Base-by-base conservation (phyloP, 2,113 vertebrate species). In the Elaphurus davidianus region DNA sequence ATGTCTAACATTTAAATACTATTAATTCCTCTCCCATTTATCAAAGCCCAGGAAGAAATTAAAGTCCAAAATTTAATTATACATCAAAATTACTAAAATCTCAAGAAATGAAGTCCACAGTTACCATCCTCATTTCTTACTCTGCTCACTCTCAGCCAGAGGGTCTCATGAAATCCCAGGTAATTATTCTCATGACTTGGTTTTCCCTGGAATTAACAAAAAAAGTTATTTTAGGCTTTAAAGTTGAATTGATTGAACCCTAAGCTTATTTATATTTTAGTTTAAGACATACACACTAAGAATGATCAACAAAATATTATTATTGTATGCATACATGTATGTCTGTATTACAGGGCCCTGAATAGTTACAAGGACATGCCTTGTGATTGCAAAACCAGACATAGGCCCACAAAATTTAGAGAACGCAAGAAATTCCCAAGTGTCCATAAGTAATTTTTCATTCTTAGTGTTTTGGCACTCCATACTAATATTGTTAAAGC, bases 41-140 rank as follows among this genome's bases (percentile, higher is more conserved):
- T 52, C 33, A 79, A 94, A 54, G 0, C 15, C 9, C 12, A 71
- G 40, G 5, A 88, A 90, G 47, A 94, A 85, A 45, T 16, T 87
- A n/a, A 97, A 89, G 9, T 71, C n/a, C 0, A 36, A 71, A 94
- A 47, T 87, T 87, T 90, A 89, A 55, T 93, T 96, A 25, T 23
- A 91, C 74, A 91, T 27, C 17, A 89, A 97, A 54, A 87, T 84
- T 67, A 90, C 10, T 43, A 90, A 94, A 95, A 84, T 62, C 28
- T 85, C n/a, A 81, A 83, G 33, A 52, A 95, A 95, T 88, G 86
- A 88, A 87, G 23, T 7, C 7, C 16, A 36, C 1, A 52, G 43
- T 82, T 67, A 76, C 9, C 27, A 82, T 59, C 4, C 5, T 90
- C 3, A 85, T 60, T 91, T 95, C 33, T 92, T 95, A 36, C 30